phyloP scores from a whole-genome alignment of 1,140 invertebrate genomes.

The Zaprionus africanus region DNA sequence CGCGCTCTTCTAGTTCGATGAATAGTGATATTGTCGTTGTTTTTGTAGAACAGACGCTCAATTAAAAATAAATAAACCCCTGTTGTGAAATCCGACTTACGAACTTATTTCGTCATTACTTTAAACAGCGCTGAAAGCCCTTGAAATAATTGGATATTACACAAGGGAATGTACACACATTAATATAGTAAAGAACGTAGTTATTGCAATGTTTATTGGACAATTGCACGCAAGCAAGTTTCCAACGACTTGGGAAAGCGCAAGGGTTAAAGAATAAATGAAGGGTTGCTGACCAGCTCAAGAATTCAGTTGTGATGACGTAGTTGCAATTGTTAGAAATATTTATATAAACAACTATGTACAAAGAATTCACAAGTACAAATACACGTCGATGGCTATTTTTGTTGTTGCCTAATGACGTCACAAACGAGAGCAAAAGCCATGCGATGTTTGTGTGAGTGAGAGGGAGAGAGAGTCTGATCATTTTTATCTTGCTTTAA shows the following conservation, averaged over 20 bases:
- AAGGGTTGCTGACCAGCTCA: not conserved
- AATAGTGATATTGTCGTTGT: not conserved
- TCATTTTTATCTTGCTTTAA: conserved; percentile 2
- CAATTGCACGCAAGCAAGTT: conserved; percentile 13
- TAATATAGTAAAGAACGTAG: not conserved
- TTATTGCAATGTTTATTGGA: conserved; percentile 1
- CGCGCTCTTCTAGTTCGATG: not conserved
- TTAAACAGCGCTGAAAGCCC: not conserved
- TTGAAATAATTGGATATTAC: conserved; percentile 1
- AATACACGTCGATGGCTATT: conserved; percentile 8
- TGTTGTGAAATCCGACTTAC: not conserved
- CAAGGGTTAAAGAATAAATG: not conserved
- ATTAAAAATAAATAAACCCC: not conserved
- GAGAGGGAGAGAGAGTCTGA: not conserved
- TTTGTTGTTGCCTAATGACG: conserved; percentile 20
- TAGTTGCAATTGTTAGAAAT: not conserved
- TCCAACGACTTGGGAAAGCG: not conserved
- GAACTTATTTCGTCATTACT: not conserved
- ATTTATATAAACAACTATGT: not conserved
- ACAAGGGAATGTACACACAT: not conserved
- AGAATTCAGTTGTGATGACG: not conserved
- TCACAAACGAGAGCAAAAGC: conserved; percentile 25
- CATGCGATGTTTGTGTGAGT: conserved; percentile 3
- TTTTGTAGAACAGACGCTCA: not conserved
- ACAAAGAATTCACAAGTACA: not conserved